Evolutionary conservation across 2,113 vertebrate genomes (phyloP).

Genomic region (Trogon surrucura): DNA sequence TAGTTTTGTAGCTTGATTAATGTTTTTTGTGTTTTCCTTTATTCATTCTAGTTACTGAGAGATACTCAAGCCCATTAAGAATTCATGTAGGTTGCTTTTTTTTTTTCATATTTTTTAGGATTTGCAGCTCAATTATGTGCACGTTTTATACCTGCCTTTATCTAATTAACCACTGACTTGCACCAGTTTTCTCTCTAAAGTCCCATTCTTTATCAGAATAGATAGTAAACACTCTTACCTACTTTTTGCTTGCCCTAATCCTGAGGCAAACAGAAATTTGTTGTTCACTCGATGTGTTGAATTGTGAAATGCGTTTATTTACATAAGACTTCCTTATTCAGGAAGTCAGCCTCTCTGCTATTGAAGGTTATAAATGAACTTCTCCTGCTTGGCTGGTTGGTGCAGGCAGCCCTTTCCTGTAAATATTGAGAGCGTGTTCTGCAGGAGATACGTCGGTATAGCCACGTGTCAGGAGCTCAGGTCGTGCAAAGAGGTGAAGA

Average conservation of each 20-base stretch:
- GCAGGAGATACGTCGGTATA: neutral
- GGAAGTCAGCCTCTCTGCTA: constrained; percentile 42
- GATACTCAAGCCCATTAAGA: neutral
- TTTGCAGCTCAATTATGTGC: neutral
- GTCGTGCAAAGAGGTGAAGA: neutral
- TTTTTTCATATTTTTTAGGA: neutral
- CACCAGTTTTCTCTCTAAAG: neutral
- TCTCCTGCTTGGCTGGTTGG: constrained; percentile 22
- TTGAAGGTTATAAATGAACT: constrained; percentile 47
- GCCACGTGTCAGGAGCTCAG: neutral
- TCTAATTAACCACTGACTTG: neutral
- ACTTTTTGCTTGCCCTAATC: neutral
- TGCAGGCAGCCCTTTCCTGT: constrained; percentile 47
- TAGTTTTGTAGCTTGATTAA: neutral
- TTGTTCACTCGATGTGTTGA: neutral
- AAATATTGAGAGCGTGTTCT: constrained; percentile 6
- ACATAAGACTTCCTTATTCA: constrained; percentile 45
- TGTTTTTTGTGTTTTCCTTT: neutral
- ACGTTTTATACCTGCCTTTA: neutral
- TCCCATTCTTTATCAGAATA: neutral
- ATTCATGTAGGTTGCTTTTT: neutral
- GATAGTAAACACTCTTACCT: neutral
- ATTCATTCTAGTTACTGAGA: neutral
- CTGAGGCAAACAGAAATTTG: neutral
- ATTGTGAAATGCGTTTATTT: constrained; percentile 59